Base-by-base conservation (phyloP, 2,888 invertebrate species). In the Dicycla oo region DNA sequence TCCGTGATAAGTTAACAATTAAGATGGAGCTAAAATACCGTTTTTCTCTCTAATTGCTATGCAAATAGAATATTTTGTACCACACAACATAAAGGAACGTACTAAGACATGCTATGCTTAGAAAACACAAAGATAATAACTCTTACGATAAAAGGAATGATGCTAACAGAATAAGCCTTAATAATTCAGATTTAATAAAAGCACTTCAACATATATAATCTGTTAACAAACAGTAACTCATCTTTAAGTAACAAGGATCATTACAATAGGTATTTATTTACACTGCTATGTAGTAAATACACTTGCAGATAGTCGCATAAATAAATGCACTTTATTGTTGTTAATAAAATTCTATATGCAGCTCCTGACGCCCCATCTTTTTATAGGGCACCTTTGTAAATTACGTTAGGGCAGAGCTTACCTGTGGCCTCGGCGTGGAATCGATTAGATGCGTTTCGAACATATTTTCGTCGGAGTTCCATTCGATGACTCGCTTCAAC, bases 401-500 rank as follows among this genome's bases (percentile, higher is more conserved):
- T 93, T 90, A 91, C 88, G 88, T 89, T 88, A 90, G 87, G 88
- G 88, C 86, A 89, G 86, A 88, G 84, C 86, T 88, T 91, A 91
- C 91, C 92, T 91, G 93, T 88, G 89, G 82, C 80, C 84, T 85
- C 82, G 78, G 87, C 88, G 87, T 87, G 89, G 78, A 93, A 94
- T 94, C 93, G 93, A 95, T 95, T 95, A 93, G 91, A 86, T 89
- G 87, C 91, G 91, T 92, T 90, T 91, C 91, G 86, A 90, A 91
- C 86, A 89, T 91, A 91, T 91, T 93, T 89, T 88, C 85, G 89
- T 85, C 73, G 83, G 87, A 89, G 89, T 88, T 88, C 91, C 89
- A 88, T 88, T 85, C 90, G 91, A 92, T 93, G 93, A 92, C 91
- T 92, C 91, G 93, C 81, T 89, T 88, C 84, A 89, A 92, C 93